Percentiles rank a stretch among this genome's conserved stretches.
These are phyloP conservation scores for Spinus pinus DNA, from an alignment of 2,797 vertebrate genomes.

Conservation along the genomic window DNA sequence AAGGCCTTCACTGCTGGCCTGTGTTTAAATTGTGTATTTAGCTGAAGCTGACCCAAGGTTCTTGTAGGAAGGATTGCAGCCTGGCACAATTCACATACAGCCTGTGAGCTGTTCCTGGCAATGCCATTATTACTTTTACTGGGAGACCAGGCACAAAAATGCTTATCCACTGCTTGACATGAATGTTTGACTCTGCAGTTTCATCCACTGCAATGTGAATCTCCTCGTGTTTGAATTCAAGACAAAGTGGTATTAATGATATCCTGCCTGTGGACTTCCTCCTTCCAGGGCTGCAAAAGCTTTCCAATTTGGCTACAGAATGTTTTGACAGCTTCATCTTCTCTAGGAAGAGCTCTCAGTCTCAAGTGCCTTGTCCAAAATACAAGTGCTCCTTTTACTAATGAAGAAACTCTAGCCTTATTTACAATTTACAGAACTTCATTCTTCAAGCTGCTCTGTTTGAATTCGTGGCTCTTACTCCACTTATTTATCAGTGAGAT, in stretches of 20 bases:
- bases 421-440: not conserved
- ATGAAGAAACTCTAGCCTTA: not conserved
- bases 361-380: not conserved
- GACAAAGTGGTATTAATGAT: not conserved
- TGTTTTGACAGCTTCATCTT: not conserved
- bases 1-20: not conserved
- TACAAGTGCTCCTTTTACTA: not conserved
- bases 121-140: not conserved
- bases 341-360: not conserved
- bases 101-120: not conserved
- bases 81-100: not conserved
- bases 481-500: not conserved
- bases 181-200: not conserved
- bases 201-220: not conserved
- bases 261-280: not conserved
- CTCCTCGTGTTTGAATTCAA: not conserved
- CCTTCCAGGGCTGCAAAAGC: not conserved
- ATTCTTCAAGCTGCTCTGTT: not conserved
- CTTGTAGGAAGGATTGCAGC: not conserved
- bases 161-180: not conserved
- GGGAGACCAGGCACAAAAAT: not conserved
- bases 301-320: not conserved
- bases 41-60: not conserved
- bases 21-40: not conserved
- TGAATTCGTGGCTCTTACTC: not conserved